Conservation (phyloP, 2,888 invertebrate species). For the Drosophila robusta region DNA sequence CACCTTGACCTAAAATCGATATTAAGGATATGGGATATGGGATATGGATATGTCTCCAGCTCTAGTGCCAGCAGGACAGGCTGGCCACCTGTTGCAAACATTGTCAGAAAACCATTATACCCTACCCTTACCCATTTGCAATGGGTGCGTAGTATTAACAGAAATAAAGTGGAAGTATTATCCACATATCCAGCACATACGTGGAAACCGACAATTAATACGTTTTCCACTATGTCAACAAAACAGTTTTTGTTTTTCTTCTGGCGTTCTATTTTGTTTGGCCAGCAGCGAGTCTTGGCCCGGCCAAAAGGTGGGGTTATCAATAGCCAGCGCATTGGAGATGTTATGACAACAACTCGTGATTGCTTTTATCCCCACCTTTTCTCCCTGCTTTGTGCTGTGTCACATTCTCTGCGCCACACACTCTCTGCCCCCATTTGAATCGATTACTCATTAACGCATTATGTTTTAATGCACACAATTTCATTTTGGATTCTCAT, state of each 20-base stretch:
- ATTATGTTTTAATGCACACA: neutral
- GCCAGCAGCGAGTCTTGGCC: neutral
- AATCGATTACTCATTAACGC: conserved; percentile 11
- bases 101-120: no score
- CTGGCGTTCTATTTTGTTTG: neutral
- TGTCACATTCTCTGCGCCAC: neutral
- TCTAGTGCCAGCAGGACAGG: no score
- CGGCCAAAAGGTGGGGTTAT: neutral
- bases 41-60: no score
- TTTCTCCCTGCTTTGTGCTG: neutral
- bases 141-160: no score
- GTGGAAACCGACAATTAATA: conserved; percentile 14
- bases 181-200: no score
- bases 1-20: no score
- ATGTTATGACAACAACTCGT: conserved; percentile 5
- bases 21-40: no score
- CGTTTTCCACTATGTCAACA: conserved; percentile 1
- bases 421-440: neutral
- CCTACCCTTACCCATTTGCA: no score
- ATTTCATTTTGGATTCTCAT: neutral
- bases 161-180: no score
- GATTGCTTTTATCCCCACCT: conserved; percentile 8
- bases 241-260: conserved; percentile 5
- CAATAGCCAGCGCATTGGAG: neutral
- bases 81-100: no score